Percentiles rank a stretch among this genome's conserved stretches.
Evolutionary conservation across 2,797 vertebrate species (phyloP).

Genomic region (Cossypha polioptera): DNA sequence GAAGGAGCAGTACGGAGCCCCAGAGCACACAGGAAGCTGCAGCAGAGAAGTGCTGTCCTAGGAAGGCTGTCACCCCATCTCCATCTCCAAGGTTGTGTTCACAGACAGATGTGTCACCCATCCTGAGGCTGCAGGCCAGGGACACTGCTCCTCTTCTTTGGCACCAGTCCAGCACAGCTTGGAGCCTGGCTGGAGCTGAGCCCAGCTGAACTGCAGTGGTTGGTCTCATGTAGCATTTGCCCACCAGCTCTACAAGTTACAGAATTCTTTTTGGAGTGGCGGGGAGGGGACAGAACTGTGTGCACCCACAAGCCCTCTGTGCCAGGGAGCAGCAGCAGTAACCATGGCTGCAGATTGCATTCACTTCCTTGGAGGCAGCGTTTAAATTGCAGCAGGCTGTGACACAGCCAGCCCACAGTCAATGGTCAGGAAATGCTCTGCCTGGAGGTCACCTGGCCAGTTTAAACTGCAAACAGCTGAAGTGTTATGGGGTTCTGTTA

Average conservation of each 20-base stretch:
- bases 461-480: not conserved
- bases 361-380: not conserved
- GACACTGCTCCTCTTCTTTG: not conserved
- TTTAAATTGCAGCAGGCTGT: constrained; percentile 7
- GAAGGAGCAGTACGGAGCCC: not conserved
- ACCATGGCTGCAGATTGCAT: not conserved
- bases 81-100: too few species aligned
- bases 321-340: not conserved
- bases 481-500: not conserved
- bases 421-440: not conserved
- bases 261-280: constrained; percentile 49
- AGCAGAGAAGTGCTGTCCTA: not conserved
- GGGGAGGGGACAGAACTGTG: not conserved
- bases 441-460: not conserved
- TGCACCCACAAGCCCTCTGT: not conserved
- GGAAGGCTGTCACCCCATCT: not conserved
- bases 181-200: constrained; percentile 1
- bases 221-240: constrained; percentile 52
- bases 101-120: not conserved
- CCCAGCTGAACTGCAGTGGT: not conserved
- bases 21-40: not conserved
- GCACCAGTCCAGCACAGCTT: not conserved
- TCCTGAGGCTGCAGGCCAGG: not conserved
- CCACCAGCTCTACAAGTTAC: not conserved
- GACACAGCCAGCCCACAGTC: not conserved